Conservation (phyloP, 2,888 invertebrate genomes). For the Eilema depressum region DNA sequence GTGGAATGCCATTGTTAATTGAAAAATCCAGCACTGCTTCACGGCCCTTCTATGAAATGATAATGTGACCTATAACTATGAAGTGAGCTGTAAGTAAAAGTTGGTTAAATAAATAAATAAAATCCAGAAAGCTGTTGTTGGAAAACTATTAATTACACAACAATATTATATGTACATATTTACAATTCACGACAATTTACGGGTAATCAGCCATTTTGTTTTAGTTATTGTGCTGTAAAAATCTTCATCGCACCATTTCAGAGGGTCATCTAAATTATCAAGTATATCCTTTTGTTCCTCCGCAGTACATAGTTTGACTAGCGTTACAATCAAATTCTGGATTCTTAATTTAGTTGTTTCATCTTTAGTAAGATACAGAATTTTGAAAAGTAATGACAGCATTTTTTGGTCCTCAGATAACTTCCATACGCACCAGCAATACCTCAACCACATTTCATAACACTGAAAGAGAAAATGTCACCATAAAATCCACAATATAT, state of each 20-base stretch:
- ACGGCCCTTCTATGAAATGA: no score
- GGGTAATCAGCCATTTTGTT: not conserved
- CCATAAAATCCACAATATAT: no score
- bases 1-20: no score
- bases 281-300: conserved; percentile 63
- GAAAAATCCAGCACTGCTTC: no score
- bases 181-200: not conserved
- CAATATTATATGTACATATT: not conserved
- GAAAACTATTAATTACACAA: no score
- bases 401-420: conserved; percentile 65
- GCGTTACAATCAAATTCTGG: conserved; percentile 64
- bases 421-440: conserved; percentile 78
- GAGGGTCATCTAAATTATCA: conserved; percentile 54
- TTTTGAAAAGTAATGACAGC: conserved; percentile 70
- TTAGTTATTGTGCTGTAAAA: conserved; percentile 42
- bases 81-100: no score
- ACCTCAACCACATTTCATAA: conserved; percentile 71
- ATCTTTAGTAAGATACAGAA: conserved; percentile 66
- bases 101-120: no score
- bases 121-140: no score
- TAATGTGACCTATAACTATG: no score
- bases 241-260: conserved; percentile 48
- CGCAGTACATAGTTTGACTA: conserved; percentile 62
- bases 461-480: conserved; percentile 63
- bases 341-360: conserved; percentile 57